Conservation (phyloP, 2,113 vertebrate genomes). For the Corvus moneduloides region DNA sequence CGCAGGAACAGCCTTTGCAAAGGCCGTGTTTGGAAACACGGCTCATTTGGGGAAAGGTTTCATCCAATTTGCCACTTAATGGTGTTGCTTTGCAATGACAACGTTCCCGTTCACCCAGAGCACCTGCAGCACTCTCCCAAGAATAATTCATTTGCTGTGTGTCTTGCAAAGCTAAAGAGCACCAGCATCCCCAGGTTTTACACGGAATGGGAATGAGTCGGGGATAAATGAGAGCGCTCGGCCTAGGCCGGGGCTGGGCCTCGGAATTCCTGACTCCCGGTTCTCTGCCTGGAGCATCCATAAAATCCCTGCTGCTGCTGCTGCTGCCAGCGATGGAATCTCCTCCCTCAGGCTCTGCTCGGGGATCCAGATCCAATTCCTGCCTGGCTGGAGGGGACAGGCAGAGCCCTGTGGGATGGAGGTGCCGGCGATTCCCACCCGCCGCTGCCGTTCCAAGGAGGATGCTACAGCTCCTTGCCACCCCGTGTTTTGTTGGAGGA, state of each 20-base stretch:
- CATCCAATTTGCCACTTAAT: conserved; percentile 51
- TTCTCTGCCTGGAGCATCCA: neutral
- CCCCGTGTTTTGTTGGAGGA: neutral
- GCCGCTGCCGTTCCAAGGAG: rapidly evolving
- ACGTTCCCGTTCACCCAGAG: neutral
- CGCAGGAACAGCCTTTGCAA: neutral
- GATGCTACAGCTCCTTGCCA: neutral
- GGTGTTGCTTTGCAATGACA: conserved; percentile 8
- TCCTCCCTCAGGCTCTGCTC: neutral
- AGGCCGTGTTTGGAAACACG: neutral
- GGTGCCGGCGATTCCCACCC: neutral
- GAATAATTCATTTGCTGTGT: neutral
- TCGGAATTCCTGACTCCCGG: neutral
- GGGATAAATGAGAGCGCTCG: neutral
- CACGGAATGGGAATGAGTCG: rapidly evolving
- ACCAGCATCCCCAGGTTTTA: neutral
- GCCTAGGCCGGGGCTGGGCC: neutral
- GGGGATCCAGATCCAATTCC: neutral
- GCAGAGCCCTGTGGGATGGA: rapidly evolving
- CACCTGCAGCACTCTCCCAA: conserved; percentile 20
- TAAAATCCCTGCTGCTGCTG: rapidly evolving
- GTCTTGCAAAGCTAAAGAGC: neutral
- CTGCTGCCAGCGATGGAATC: rapidly evolving
- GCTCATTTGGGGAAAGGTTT: conserved; percentile 30
- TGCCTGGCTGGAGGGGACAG: rapidly evolving